Conservation (phyloP, 2,888 invertebrate genomes). For the Conchocele bisecta region DNA sequence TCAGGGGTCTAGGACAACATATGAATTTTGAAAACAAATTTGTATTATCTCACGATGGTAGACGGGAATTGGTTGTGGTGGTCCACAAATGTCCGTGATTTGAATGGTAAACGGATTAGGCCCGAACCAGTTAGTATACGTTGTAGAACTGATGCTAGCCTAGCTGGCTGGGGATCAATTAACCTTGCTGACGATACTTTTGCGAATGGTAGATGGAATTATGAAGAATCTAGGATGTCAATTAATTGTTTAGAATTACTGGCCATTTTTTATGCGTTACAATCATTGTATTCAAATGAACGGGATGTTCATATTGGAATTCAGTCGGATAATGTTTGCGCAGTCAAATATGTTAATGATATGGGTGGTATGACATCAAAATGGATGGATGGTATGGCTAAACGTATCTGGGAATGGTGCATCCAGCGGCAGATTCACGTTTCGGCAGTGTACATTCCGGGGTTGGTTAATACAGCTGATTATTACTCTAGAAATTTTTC, state of each 20-base stretch:
- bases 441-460: constrained; percentile 23
- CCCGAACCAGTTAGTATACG: background rate
- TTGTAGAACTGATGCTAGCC: background rate
- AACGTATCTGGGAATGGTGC: constrained; percentile 13
- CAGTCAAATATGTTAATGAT: constrained; percentile 36
- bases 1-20: constrained; percentile 6
- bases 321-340: constrained; percentile 33
- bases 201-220: constrained; percentile 26
- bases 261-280: constrained; percentile 27
- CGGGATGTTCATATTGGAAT: constrained; percentile 20
- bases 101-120: background rate
- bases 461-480: constrained; percentile 24
- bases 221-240: constrained; percentile 6
- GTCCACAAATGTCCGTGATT: background rate
- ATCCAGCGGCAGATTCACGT: constrained; percentile 19
- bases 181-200: background rate
- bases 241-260: constrained; percentile 39
- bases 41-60: background rate
- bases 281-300: constrained; percentile 14
- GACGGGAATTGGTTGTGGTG: background rate
- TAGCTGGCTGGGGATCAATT: constrained; percentile 17
- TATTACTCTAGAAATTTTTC: constrained; percentile 24
- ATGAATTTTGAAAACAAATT: constrained; percentile 12
- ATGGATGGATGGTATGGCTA: background rate
- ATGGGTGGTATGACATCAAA: constrained; percentile 33